These are phyloP conservation scores for Erannis defoliaria DNA, from an alignment of 2,888 invertebrate genomes.

Conservation along the genomic window DNA sequence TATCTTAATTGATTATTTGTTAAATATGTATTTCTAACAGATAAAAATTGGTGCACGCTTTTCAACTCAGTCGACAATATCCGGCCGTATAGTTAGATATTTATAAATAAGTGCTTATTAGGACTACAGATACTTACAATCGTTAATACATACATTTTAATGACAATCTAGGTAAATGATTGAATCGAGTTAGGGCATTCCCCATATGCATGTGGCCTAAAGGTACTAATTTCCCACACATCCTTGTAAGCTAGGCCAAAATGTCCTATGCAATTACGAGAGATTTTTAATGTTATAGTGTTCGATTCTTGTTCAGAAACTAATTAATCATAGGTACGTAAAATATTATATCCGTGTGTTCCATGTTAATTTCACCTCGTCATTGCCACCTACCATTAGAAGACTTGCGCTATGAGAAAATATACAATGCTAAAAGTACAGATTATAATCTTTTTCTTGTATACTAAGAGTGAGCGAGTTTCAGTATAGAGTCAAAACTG, in stretches of 20 bases:
- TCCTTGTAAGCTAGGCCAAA: too few relatives aligned
- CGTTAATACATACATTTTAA: too few relatives aligned
- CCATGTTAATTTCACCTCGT: constrained; percentile 8
- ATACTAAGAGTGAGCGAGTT: background rate
- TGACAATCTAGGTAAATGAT: too few relatives aligned
- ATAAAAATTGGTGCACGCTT: background rate
- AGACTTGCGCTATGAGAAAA: background rate
- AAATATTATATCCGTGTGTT: background rate
- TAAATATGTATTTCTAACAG: background rate
- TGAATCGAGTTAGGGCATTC: too few relatives aligned
- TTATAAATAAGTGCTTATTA: too few relatives aligned
- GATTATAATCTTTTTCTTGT: background rate
- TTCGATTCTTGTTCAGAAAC: background rate
- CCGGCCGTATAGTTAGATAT: background rate
- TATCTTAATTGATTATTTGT: constrained; percentile 1
- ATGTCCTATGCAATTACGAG: too few relatives aligned
- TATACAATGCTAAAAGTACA: background rate
- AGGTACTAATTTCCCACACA: too few relatives aligned
- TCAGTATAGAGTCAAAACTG: background rate
- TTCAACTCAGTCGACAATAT: background rate
- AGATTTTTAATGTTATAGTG: background rate
- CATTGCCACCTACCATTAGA: constrained; percentile 19
- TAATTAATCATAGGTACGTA: background rate
- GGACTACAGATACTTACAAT: background rate
- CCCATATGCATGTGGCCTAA: too few relatives aligned